A percentile compares a stretch with the other conserved stretches of the same genome.
Evolutionary conservation across 2,113 vertebrate species (phyloP).

Genomic region (Lycaon pictus): DNA sequence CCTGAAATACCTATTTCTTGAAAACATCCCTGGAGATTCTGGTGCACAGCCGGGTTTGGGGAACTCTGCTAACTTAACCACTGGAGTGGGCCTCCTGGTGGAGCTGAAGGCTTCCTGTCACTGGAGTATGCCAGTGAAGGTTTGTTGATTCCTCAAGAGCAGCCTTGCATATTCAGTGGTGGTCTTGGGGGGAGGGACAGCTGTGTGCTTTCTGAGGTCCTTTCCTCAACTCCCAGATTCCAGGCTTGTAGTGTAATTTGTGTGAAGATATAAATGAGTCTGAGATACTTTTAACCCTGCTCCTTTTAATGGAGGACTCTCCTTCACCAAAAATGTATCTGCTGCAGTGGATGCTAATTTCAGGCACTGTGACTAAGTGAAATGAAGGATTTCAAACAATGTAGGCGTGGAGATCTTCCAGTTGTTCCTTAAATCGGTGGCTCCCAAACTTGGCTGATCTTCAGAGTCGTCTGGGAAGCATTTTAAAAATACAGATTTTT

Average conservation of each 20-base stretch:
- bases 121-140: background rate
- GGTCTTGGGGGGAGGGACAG: background rate
- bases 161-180: background rate
- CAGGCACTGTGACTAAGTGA: constrained; percentile 79
- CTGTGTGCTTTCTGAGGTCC: background rate
- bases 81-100: background rate
- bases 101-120: background rate
- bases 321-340: constrained; percentile 69
- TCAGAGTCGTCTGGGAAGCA: constrained; percentile 65
- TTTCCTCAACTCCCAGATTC: background rate
- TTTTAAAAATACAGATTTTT: constrained; percentile 64
- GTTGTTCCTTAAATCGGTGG: constrained; percentile 75
- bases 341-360: constrained; percentile 79
- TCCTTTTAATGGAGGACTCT: constrained; percentile 60
- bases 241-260: constrained; percentile 31
- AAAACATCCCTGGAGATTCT: constrained; percentile 25
- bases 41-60: background rate
- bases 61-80: constrained; percentile 39
- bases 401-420: constrained; percentile 79
- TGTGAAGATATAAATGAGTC: background rate
- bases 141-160: background rate
- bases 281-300: constrained; percentile 31
- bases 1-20: background rate
- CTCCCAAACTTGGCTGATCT: constrained; percentile 77
- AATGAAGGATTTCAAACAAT: constrained; percentile 77